Percentiles rank a stretch among this genome's conserved stretches.
Conservation (phyloP, 2,888 invertebrate genomes). For the Cartodere bifasciata region DNA sequence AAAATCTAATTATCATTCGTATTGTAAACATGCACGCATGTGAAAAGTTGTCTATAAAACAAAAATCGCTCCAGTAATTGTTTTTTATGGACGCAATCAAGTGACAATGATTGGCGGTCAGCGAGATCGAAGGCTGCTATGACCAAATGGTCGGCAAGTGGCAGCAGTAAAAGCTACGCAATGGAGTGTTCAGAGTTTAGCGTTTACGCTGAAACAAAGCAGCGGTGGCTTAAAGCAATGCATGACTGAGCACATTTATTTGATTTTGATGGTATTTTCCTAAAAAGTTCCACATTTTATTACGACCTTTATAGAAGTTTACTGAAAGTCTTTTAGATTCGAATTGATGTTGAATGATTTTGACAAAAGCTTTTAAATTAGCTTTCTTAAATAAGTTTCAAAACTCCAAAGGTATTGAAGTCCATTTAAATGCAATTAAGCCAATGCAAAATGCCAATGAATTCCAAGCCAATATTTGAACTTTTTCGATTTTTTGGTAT, state of each 20-base stretch:
- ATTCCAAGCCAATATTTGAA: too few species aligned
- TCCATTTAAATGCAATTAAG: too few species aligned
- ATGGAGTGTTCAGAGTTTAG: constrained; percentile 24
- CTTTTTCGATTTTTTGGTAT: too few species aligned
- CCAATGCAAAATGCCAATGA: too few species aligned
- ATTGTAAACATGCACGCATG: too few species aligned
- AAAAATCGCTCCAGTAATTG: too few species aligned
- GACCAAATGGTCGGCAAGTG: too few species aligned
- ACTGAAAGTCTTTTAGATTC: constrained; percentile 14
- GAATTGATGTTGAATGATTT: constrained; percentile 13
- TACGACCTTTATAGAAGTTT: constrained; percentile 12
- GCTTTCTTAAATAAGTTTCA: constrained; percentile 18
- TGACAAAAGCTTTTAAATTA: constrained; percentile 19
- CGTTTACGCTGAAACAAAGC: constrained; percentile 25
- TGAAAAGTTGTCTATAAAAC: too few species aligned
- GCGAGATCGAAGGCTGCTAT: constrained; percentile 14
- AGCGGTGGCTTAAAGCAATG: constrained; percentile 22
- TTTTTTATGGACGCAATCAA: constrained; percentile 21
- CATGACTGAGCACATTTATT: constrained; percentile 26
- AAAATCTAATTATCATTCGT: too few species aligned
- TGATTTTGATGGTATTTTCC: constrained; percentile 23
- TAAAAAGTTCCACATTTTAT: constrained; percentile 17
- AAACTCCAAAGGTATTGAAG: too few species aligned
- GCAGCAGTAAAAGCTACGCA: constrained; percentile 21
- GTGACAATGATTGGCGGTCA: constrained; percentile 21